These are phyloP conservation scores for Pao palembangensis DNA, from an alignment of 2,113 vertebrate genomes.

Conservation along the genomic window DNA sequence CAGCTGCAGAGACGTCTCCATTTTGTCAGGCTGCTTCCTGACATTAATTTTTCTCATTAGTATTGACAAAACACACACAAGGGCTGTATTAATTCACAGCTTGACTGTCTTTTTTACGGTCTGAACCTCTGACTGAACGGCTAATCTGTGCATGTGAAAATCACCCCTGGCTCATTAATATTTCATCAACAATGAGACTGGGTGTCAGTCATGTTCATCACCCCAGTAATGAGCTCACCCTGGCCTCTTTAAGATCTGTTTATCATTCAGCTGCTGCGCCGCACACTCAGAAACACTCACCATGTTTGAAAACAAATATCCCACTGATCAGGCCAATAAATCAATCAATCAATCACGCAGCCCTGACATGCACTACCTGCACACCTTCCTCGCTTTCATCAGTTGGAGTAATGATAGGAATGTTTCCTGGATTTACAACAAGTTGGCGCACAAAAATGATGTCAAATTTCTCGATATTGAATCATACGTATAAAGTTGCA, in stretches of 20 bases:
- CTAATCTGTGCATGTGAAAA: conserved; percentile 26
- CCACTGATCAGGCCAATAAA: conserved; percentile 13
- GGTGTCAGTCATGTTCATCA: conserved; percentile 59
- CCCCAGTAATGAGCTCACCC: conserved; percentile 47
- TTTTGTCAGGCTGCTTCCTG: conserved; percentile 52
- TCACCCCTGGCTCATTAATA: conserved; percentile 58
- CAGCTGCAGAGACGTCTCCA: conserved; percentile 32
- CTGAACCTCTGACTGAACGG: conserved; percentile 27
- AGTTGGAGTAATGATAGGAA: not conserved
- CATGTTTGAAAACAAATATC: conserved; percentile 38
- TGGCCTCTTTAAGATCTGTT: conserved; percentile 53
- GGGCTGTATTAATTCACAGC: conserved; percentile 33
- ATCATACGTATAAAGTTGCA: conserved; percentile 60
- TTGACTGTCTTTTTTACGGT: conserved; percentile 14
- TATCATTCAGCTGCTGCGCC: conserved; percentile 53
- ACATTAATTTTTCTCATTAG: conserved; percentile 47
- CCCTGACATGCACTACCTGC: conserved; percentile 1
- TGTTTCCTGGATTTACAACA: conserved; percentile 2
- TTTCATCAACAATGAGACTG: conserved; percentile 56
- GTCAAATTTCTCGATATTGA: conserved; percentile 62
- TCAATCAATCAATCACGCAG: conserved; percentile 8
- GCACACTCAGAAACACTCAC: conserved; percentile 14
- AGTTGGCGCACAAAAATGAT: not conserved
- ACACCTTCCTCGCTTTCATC: not conserved
- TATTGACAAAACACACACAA: conserved; percentile 41